Percentiles rank a stretch among this genome's conserved stretches.
phyloP scores from a whole-genome alignment of 2,888 invertebrate genomes.

The Drosophila anomalata region DNA sequence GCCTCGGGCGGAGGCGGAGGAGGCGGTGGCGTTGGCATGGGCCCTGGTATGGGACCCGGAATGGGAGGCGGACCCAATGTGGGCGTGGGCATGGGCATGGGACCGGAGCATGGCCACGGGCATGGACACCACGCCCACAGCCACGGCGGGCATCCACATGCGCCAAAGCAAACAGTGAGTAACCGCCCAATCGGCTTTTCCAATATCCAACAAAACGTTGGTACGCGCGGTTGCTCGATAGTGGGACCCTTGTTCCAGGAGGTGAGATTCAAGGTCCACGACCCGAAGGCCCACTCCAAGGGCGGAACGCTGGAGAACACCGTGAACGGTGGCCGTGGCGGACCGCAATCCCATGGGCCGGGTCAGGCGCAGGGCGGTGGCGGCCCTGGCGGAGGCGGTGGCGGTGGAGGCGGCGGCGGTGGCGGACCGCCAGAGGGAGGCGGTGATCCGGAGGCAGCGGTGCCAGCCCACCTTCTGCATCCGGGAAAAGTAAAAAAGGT shows the following conservation, averaged over 20 bases:
- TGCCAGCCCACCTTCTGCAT: conserved; percentile 91
- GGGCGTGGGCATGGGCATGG: conserved; percentile 48
- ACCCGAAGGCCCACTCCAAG: conserved; percentile 96
- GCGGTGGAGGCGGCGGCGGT: conserved; percentile 76
- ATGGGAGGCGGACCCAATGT: conserved; percentile 51
- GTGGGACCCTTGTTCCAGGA: conserved; percentile 91
- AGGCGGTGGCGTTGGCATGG: conserved; percentile 31
- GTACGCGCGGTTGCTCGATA: conserved; percentile 86
- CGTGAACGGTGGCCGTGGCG: conserved; percentile 91
- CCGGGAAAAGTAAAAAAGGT: conserved; percentile 90
- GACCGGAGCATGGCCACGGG: conserved; percentile 84
- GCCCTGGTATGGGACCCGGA: conserved; percentile 77
- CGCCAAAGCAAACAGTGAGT: conserved; percentile 85
- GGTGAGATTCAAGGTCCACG: conserved; percentile 97
- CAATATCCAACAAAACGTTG: conserved; percentile 84
- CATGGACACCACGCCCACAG: conserved; percentile 84
- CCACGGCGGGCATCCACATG: conserved; percentile 85
- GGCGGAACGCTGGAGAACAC: conserved; percentile 96
- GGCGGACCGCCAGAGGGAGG: conserved; percentile 85
- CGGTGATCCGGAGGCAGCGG: conserved; percentile 82
- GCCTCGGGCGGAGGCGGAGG: conserved; percentile 72
- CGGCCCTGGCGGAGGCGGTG: conserved; percentile 75
- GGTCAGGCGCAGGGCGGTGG: conserved; percentile 82
- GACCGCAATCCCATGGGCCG: conserved; percentile 86
- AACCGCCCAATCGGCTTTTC: conserved; percentile 85